Evolutionary conservation across 1,140 invertebrate genomes (phyloP).

Genomic region (Heliconius hermathena): DNA sequence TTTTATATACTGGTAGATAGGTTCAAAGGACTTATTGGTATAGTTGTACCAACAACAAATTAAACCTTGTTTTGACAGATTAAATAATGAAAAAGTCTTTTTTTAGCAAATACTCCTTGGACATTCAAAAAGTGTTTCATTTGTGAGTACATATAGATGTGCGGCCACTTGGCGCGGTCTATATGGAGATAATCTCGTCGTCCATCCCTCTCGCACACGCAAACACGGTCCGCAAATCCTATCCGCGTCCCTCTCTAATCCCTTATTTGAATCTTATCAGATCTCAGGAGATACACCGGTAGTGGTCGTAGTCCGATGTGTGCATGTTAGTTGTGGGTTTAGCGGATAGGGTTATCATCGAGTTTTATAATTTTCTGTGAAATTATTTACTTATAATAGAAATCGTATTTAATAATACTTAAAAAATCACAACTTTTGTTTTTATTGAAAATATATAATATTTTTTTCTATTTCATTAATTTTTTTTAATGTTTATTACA

Average conservation of each 20-base stretch:
- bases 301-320: slow-evolving; percentile 66
- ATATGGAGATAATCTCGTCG: slow-evolving; percentile 76
- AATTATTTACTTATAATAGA: background rate
- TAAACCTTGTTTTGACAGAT: background rate
- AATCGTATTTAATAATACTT: no score
- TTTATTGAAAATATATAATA: background rate
- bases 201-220: slow-evolving; percentile 60
- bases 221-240: slow-evolving; percentile 67
- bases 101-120: slow-evolving; percentile 19
- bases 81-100: background rate
- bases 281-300: slow-evolving; percentile 78
- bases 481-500: no score
- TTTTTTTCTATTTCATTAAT: no score
- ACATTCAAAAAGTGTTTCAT: slow-evolving; percentile 41
- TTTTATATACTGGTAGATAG: no score
- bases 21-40: no score
- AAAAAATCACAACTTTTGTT: no score
- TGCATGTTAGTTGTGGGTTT: slow-evolving; percentile 68
- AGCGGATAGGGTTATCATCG: slow-evolving; percentile 57
- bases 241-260: slow-evolving; percentile 77
- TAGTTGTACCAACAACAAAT: background rate
- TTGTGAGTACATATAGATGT: slow-evolving; percentile 30
- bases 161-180: slow-evolving; percentile 58
- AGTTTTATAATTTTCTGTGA: background rate
- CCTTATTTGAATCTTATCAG: slow-evolving; percentile 83